Evolutionary conservation across 1,140 invertebrate genomes (phyloP).

Genomic region (Hyles euphorbiae): DNA sequence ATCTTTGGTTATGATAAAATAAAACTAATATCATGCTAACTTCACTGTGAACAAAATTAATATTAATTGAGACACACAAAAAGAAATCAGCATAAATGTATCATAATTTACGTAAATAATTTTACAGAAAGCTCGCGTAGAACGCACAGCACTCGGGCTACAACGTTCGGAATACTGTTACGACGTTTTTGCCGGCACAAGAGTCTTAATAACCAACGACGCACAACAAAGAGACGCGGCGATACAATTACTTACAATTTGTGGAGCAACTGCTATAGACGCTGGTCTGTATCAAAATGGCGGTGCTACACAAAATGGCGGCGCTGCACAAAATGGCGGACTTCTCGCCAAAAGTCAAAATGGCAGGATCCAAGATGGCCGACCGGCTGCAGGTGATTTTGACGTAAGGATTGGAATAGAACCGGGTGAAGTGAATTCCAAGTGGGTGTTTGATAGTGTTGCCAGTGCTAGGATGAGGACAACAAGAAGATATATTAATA

Average conservation of each 20-base stretch:
- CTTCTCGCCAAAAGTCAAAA: no score
- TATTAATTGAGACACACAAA: no score
- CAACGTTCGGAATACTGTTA: slow-evolving; percentile 44
- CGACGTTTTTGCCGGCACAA: slow-evolving; percentile 47
- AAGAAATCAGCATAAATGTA: no score
- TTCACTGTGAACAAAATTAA: no score
- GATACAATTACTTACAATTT: slow-evolving; percentile 40
- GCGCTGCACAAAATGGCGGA: slow-evolving; percentile 2
- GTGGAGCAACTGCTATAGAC: slow-evolving; percentile 35
- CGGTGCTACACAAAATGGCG: slow-evolving; percentile 11
- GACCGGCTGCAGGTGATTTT: slow-evolving; percentile 11
- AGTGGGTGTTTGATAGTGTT: slow-evolving; percentile 64
- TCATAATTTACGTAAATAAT: not conserved
- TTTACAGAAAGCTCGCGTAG: slow-evolving; percentile 57
- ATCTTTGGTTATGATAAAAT: no score
- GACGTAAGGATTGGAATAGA: slow-evolving; percentile 39
- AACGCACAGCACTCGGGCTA: slow-evolving; percentile 38
- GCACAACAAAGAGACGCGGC: slow-evolving; percentile 41
- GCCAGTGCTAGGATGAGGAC: slow-evolving; percentile 50
- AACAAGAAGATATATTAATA: slow-evolving; percentile 43
- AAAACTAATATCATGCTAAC: no score
- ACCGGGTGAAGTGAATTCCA: slow-evolving; percentile 39
- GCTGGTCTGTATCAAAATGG: slow-evolving; percentile 26
- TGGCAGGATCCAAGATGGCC: slow-evolving; percentile 25
- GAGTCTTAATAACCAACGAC: slow-evolving; percentile 26